Base-by-base conservation (phyloP, 2,797 vertebrate species). In the Heliangelus exortis region DNA sequence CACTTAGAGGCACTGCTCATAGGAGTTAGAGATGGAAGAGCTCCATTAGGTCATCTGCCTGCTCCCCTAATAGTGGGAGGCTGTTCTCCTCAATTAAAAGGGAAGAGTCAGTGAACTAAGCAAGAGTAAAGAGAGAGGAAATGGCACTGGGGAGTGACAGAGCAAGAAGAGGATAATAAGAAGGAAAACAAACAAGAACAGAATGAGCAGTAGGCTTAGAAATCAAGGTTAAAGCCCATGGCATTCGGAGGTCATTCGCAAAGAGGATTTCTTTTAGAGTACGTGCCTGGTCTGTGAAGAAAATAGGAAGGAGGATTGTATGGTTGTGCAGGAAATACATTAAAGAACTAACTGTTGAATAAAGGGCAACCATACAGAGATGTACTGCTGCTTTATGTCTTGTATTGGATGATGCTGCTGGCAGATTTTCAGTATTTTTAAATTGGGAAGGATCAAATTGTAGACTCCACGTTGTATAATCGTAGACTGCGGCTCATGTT, bases 11-110 rank as follows among this genome's bases (percentile, higher is more conserved):
- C 96, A 81, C 76, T 96, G 91, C 79, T 96, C 81, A 75, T 26
- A 66, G 87, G 93, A 92, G 80, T 63, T 63, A 16, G 87, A 84
- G 81, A 90, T 89, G 92, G 67, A 96, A 81, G 89, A 94, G 73
- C 85, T 88, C 94, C 91, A 67, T 96, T 92, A 95, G 97, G 81
- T 97, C 94, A 95, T 94, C 87, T 92, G 62, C 85, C 48, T 92
- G 2, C 86, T 93, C 50, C 84, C 74, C 62, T 90, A 45, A 57
- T 68, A 93, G 95, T 92, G 85, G 26, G 23, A 89, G 67, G 66
- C 87, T 97, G 96, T 97, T 97, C 88, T 92, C 87, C 88, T 67
- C 45, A 36, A 43, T 36, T 28, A 50, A 33, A 66, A 62, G 66
- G 84, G 67, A 76, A 89, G 54, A 71, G 65, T 28, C 3, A 12